Conservation (phyloP, 2,113 vertebrate species). For the Protobothrops flavoviridis region DNA sequence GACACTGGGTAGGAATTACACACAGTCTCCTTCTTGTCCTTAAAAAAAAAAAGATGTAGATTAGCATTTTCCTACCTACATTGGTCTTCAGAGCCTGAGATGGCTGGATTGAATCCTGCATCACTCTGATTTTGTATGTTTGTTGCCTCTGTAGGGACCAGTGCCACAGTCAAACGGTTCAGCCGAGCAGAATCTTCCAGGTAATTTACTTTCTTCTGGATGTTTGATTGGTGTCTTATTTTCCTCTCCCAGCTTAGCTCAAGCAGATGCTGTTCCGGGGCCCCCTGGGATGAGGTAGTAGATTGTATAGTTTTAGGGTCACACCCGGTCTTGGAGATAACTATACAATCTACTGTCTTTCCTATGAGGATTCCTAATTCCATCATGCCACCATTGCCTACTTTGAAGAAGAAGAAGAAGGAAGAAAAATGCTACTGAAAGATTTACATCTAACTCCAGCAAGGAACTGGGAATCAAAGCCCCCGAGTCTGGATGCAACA, state of each 20-base stretch:
- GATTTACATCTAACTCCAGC: background rate
- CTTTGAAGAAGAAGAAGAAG: constrained; percentile 25
- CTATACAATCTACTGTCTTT: constrained; percentile 99
- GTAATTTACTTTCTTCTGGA: constrained; percentile 62
- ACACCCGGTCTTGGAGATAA: constrained; percentile 98
- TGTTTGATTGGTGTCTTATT: background rate
- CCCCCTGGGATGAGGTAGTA: constrained; percentile 96
- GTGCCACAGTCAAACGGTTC: constrained; percentile 74
- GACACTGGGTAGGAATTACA: too few species aligned
- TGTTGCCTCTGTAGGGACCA: constrained; percentile 69
- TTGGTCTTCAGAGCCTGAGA: background rate
- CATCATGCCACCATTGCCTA: background rate
- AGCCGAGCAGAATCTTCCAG: constrained; percentile 78
- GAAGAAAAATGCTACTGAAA: background rate
- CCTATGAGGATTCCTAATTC: constrained; percentile 70
- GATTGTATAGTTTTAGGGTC: constrained; percentile 99
- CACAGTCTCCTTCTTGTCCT: background rate
- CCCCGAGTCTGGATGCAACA: background rate
- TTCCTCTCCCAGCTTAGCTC: constrained; percentile 25
- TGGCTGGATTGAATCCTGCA: background rate
- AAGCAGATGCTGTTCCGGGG: constrained; percentile 50
- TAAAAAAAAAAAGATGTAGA: background rate
- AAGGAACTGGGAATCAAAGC: background rate
- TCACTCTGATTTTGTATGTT: constrained; percentile 31
- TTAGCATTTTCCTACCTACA: background rate